A percentile compares a stretch with the other conserved stretches of the same genome.
Conservation (phyloP, 2,888 invertebrate genomes). For the Agonopterix heracliana region DNA sequence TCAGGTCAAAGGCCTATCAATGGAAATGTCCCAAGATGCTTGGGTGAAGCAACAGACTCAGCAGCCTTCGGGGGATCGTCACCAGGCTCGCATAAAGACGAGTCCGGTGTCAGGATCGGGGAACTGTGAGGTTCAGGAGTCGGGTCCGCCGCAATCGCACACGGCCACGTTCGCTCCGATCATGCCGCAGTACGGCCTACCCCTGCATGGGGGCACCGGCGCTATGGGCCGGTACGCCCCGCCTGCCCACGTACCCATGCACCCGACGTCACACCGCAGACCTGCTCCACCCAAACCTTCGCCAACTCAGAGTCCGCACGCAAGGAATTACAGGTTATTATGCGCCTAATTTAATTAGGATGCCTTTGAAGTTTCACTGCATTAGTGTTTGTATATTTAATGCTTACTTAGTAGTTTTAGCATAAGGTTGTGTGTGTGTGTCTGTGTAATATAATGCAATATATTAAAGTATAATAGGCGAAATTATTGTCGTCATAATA, state of each 20-base stretch:
- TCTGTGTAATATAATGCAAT: too few relatives aligned
- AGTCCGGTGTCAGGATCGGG: conserved; percentile 66
- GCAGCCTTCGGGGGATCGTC: conserved; percentile 52
- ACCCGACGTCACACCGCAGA: conserved; percentile 66
- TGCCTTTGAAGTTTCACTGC: too few relatives aligned
- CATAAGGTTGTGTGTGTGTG: too few relatives aligned
- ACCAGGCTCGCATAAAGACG: conserved; percentile 63
- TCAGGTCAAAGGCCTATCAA: conserved; percentile 69
- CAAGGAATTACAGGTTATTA: conserved; percentile 74
- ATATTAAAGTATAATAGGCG: too few relatives aligned
- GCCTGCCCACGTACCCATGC: conserved; percentile 74
- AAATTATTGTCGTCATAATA: too few relatives aligned
- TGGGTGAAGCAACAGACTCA: conserved; percentile 71
- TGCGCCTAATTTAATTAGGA: conserved; percentile 1
- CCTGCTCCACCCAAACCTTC: conserved; percentile 68
- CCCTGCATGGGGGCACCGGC: conserved; percentile 55
- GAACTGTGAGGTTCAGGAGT: conserved; percentile 72
- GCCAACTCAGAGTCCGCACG: conserved; percentile 72
- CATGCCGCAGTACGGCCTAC: conserved; percentile 58
- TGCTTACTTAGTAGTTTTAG: too few relatives aligned
- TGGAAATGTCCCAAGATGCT: conserved; percentile 71
- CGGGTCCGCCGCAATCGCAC: conserved; percentile 64
- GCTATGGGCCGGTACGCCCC: conserved; percentile 69
- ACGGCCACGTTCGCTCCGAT: conserved; percentile 63
- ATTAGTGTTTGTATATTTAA: too few relatives aligned